Evolutionary conservation across 2,797 vertebrate species (phyloP).

Genomic region (Mastacembelus armatus): DNA sequence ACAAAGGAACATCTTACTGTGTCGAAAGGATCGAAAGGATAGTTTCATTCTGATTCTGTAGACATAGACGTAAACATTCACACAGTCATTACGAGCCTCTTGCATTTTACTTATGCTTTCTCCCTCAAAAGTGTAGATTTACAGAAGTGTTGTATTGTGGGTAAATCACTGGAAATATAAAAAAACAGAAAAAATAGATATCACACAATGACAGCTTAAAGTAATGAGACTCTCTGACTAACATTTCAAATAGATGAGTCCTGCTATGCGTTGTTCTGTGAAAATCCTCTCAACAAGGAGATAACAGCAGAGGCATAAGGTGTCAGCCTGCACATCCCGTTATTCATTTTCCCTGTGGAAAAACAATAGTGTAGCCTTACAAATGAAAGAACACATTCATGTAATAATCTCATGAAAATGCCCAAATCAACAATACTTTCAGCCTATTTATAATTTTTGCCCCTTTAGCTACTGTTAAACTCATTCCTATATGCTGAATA

Average conservation of each 20-base stretch:
- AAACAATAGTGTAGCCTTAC: background rate
- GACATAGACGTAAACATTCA: slow-evolving; percentile 18
- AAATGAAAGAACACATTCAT: background rate
- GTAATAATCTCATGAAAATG: too few relatives aligned
- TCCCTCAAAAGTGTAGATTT: slow-evolving; percentile 1
- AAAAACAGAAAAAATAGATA: too few relatives aligned
- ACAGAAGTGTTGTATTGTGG: too few relatives aligned
- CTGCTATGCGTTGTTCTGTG: slow-evolving; percentile 28
- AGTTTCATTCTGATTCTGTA: slow-evolving; percentile 57
- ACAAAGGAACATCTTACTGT: slow-evolving; percentile 72
- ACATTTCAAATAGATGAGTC: slow-evolving; percentile 28
- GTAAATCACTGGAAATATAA: too few relatives aligned
- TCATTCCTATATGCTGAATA: background rate
- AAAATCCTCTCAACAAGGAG: slow-evolving; percentile 34
- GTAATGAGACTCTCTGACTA: slow-evolving; percentile 32
- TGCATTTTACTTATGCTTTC: slow-evolving; percentile 4
- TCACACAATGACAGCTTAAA: too few relatives aligned
- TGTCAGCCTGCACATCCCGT: slow-evolving; percentile 4
- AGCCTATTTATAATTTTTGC: background rate
- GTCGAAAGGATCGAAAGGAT: slow-evolving; percentile 68
- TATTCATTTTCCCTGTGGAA: background rate
- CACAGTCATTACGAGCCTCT: slow-evolving; percentile 34
- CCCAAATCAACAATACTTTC: background rate
- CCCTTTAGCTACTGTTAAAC: too few relatives aligned
- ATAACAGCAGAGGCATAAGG: slow-evolving; percentile 17